These are phyloP conservation scores for Psittacula derbiana DNA, from an alignment of 2,797 vertebrate genomes.

Conservation along the genomic window DNA sequence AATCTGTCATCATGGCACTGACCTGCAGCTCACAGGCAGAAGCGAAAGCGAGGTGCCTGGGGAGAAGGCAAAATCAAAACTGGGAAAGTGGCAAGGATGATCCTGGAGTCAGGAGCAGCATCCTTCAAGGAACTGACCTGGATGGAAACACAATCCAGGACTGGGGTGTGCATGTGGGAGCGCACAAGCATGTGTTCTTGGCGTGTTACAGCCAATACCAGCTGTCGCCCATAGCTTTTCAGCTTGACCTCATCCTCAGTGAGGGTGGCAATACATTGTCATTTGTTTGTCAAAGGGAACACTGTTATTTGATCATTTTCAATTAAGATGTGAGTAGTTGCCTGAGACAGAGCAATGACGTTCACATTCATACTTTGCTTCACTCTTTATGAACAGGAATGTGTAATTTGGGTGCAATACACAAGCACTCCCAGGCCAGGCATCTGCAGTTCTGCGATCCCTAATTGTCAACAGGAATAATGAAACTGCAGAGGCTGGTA, in stretches of 20 bases:
- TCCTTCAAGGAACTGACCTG: not conserved
- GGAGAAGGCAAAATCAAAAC: not conserved
- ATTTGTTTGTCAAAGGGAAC: constrained; percentile 48
- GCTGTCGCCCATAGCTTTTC: not conserved
- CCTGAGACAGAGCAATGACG: constrained; percentile 72
- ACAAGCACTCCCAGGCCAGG: constrained; percentile 70
- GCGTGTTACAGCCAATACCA: accelerated
- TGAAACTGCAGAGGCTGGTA: constrained; percentile 69
- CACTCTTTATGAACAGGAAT: constrained; percentile 75
- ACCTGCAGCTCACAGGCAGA: not conserved
- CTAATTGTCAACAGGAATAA: constrained; percentile 79
- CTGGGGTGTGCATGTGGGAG: accelerated
- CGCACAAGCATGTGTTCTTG: accelerated
- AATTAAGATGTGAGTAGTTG: constrained; percentile 75
- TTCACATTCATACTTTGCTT: constrained; percentile 67
- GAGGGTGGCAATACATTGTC: not conserved
- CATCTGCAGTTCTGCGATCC: constrained; percentile 56
- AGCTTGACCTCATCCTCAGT: not conserved
- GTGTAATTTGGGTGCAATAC: constrained; percentile 79
- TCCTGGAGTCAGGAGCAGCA: not conserved
- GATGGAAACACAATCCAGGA: not conserved
- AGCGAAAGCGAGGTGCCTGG: not conserved
- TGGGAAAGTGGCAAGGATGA: not conserved
- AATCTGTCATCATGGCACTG: not conserved
- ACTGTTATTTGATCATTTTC: constrained; percentile 76